Conservation (phyloP, 1,140 invertebrate species). For the Wiebesia pumilae region DNA sequence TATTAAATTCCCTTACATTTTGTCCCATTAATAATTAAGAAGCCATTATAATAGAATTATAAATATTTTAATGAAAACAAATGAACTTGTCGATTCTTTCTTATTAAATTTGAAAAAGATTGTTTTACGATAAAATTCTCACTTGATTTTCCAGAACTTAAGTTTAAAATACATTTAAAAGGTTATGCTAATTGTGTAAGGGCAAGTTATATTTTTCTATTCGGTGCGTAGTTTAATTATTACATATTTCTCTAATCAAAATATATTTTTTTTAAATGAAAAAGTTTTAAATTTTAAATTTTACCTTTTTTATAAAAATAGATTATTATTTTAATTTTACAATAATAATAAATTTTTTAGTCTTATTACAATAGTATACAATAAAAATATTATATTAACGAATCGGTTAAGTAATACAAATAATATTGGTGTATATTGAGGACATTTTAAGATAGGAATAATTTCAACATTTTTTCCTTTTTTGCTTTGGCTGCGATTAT, state of each 20-base stretch:
- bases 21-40: background rate
- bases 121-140: too few relatives aligned
- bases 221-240: background rate
- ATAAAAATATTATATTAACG: background rate
- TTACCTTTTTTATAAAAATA: too few relatives aligned
- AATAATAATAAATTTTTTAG: background rate
- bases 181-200: too few relatives aligned
- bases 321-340: too few relatives aligned
- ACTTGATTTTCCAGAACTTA: too few relatives aligned
- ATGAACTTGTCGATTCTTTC: background rate
- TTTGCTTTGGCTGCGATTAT: background rate
- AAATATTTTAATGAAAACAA: conserved; percentile 8
- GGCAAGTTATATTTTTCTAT: too few relatives aligned
- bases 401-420: background rate
- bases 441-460: background rate
- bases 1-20: too few relatives aligned
- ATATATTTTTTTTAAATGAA: too few relatives aligned
- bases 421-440: background rate
- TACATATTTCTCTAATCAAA: background rate
- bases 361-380: background rate
- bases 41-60: background rate
- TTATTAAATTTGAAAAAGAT: too few relatives aligned
- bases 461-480: background rate
- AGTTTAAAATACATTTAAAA: too few relatives aligned
- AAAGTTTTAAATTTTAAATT: too few relatives aligned